Evolutionary conservation across 92 coral and sea anemone genomes (phyloP).

Genomic region (Epizoanthus scotinus): DNA sequence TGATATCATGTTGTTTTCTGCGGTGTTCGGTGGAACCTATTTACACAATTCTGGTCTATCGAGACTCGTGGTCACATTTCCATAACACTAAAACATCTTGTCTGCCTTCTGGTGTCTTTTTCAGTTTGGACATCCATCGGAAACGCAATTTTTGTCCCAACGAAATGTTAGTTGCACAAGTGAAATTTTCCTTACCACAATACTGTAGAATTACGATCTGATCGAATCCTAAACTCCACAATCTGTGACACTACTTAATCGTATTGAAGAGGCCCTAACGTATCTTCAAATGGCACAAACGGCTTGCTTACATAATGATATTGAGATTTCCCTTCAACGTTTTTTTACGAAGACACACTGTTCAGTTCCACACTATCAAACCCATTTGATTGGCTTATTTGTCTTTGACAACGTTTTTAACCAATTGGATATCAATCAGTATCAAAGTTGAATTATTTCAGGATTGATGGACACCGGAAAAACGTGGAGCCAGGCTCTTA

Average conservation of each 20-base stretch:
- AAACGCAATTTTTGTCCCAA: not conserved
- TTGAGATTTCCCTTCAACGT: not conserved
- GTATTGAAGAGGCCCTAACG: too few species aligned
- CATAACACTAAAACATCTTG: not conserved
- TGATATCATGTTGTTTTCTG: not conserved
- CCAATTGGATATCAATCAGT: slow-evolving; percentile 1
- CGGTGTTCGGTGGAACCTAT: not conserved
- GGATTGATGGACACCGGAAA: slow-evolving; percentile 31
- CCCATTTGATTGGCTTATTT: not conserved
- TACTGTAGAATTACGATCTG: not conserved
- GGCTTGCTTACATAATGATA: not conserved
- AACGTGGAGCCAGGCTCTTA: not conserved
- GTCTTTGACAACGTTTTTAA: not conserved
- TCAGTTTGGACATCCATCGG: not conserved
- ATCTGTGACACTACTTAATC: not conserved
- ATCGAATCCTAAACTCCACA: not conserved
- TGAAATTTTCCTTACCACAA: not conserved
- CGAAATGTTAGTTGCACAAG: not conserved
- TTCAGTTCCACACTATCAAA: not conserved
- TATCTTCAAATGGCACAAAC: too few species aligned
- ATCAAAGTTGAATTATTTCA: not conserved
- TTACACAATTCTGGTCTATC: not conserved
- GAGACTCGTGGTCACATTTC: not conserved
- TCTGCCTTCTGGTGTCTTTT: not conserved
- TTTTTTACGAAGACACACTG: not conserved